Evolutionary conservation across 1,140 invertebrate genomes (phyloP).

Genomic region (Nixonia krombeini): DNA sequence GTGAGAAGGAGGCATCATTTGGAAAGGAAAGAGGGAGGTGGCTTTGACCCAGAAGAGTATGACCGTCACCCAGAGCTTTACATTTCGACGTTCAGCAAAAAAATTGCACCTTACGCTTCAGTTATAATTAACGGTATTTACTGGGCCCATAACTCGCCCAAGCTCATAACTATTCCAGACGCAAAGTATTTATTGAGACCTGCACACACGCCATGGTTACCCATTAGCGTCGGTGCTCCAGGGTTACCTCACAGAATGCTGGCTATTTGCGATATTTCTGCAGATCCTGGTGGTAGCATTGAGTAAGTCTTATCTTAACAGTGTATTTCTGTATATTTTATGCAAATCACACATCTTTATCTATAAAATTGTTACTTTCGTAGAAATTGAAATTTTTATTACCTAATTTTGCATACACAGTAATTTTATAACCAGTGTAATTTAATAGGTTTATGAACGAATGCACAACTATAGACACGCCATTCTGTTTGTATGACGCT

Average conservation of each 20-base stretch:
- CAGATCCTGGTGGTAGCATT: constrained; percentile 98
- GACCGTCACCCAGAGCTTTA: constrained; percentile 93
- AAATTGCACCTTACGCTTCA: constrained; percentile 97
- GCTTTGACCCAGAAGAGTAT: constrained; percentile 93
- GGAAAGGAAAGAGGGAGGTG: constrained; percentile 90
- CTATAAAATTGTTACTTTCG: too few relatives aligned
- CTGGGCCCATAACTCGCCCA: constrained; percentile 97
- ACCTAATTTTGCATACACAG: too few relatives aligned
- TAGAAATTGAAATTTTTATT: too few relatives aligned
- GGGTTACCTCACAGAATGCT: constrained; percentile 91
- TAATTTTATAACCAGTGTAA: too few relatives aligned
- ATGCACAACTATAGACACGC: constrained; percentile 99
- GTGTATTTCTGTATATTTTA: too few relatives aligned
- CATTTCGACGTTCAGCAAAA: constrained; percentile 96
- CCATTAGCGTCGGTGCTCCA: constrained; percentile 87
- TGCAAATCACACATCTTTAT: too few relatives aligned
- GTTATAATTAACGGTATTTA: constrained; percentile 99
- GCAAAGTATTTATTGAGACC: constrained; percentile 94
- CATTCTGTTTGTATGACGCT: constrained; percentile 98
- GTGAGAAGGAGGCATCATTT: constrained; percentile 94
- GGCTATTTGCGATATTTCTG: constrained; percentile 97
- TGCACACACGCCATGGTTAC: constrained; percentile 92
- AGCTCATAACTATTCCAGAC: constrained; percentile 96
- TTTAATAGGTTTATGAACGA: constrained; percentile 92
- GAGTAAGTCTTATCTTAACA: constrained; percentile 76